Conservation (phyloP, 2,888 invertebrate species). For the Thelaira solivaga region DNA sequence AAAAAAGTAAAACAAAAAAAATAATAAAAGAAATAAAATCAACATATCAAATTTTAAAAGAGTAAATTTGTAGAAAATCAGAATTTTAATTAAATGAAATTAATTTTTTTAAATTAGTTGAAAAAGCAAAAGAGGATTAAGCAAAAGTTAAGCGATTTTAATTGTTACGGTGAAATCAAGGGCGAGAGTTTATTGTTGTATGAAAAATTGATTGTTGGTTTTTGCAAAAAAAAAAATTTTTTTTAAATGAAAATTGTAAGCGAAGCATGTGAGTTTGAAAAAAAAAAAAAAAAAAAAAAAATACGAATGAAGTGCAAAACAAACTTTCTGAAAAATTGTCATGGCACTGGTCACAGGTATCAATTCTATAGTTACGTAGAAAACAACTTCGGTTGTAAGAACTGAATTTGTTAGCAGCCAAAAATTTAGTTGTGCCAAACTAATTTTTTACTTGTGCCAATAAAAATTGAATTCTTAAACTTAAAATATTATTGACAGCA, state of each 20-base stretch:
- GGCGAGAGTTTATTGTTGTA: too few relatives aligned
- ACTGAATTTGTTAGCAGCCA: too few relatives aligned
- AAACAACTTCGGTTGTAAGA: too few relatives aligned
- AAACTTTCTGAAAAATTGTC: constrained; percentile 16
- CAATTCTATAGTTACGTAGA: constrained; percentile 1
- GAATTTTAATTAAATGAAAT: constrained; percentile 1
- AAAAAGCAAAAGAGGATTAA: background rate
- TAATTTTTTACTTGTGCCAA: too few relatives aligned
- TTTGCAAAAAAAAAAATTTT: background rate
- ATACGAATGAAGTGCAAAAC: constrained; percentile 35
- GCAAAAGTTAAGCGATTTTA: constrained; percentile 20
- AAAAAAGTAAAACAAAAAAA: too few relatives aligned
- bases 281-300: background rate
- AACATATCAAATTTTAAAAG: constrained; percentile 44
- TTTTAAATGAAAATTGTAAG: constrained; percentile 5
- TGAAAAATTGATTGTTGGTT: too few relatives aligned
- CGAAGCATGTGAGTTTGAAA: too few relatives aligned
- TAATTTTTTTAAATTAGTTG: constrained; percentile 8
- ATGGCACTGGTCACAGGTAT: constrained; percentile 58
- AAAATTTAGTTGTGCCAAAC: too few relatives aligned
- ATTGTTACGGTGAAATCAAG: constrained; percentile 23
- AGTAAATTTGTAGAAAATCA: background rate
- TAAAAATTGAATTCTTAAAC: too few relatives aligned
- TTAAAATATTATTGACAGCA: too few relatives aligned
- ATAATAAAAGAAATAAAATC: constrained; percentile 54